Percentiles rank a stretch among this genome's conserved stretches.
Evolutionary conservation across 2,113 vertebrate species (phyloP).

Genomic region (Forbesichthys agassizii): DNA sequence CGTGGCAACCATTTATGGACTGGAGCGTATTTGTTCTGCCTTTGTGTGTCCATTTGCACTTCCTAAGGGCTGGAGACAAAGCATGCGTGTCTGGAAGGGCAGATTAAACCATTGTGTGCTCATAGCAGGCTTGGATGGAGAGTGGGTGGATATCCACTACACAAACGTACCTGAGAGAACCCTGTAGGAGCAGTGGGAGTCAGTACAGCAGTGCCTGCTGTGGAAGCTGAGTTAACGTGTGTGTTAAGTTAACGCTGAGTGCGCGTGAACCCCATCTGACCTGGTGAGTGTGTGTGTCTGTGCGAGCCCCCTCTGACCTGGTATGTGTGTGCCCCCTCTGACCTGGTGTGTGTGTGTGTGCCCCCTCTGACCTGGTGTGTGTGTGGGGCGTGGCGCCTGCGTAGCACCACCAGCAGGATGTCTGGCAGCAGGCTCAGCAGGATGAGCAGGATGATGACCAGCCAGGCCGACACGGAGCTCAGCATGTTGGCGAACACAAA

Average conservation of each 20-base stretch:
- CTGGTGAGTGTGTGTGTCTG: not conserved
- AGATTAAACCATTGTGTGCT: no score
- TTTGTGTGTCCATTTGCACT: no score
- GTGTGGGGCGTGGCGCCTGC: conserved; percentile 61
- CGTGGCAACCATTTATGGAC: no score
- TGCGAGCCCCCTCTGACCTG: conserved; percentile 60
- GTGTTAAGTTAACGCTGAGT: not conserved
- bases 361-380: conserved; percentile 18
- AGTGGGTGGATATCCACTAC: no score
- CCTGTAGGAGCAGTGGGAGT: no score
- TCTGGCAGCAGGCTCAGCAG: conserved; percentile 93
- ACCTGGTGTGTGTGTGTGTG: conserved; percentile 1
- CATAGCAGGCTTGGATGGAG: no score
- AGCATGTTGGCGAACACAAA: conserved; percentile 96
- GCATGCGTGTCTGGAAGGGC: no score
- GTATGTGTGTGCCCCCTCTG: conserved; percentile 35
- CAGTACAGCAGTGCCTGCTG: not conserved
- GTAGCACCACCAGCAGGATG: conserved; percentile 81
- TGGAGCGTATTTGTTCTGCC: no score
- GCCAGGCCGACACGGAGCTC: conserved; percentile 90
- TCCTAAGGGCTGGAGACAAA: no score
- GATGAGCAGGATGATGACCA: conserved; percentile 93
- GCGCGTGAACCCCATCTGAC: not conserved
- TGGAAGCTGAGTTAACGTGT: not conserved
- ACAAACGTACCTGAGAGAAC: no score